phyloP scores from a whole-genome alignment of 2,797 vertebrate genomes.

The Hephaestus fuliginosus region DNA sequence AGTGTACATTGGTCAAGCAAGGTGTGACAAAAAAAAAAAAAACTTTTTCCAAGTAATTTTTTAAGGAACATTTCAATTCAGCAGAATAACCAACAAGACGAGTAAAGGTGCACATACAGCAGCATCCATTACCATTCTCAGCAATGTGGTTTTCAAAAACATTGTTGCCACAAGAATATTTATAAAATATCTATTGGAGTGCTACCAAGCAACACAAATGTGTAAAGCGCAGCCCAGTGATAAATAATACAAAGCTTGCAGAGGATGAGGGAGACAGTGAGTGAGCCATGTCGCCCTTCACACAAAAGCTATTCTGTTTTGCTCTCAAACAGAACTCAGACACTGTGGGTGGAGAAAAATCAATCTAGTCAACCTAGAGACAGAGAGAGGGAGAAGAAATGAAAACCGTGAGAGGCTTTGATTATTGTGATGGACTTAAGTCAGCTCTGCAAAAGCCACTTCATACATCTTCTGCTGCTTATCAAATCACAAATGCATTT shows the following conservation, averaged over 20 bases:
- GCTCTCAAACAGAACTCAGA: constrained; percentile 67
- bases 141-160: constrained; percentile 21
- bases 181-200: constrained; percentile 52
- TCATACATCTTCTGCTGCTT: constrained; percentile 53
- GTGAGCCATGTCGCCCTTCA: constrained; percentile 60
- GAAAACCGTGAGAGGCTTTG: constrained; percentile 68
- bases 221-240: constrained; percentile 48
- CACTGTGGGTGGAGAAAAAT: constrained; percentile 74
- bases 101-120: neutral
- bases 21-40: constrained; percentile 8
- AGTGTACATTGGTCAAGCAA: constrained; percentile 23
- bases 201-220: constrained; percentile 56
- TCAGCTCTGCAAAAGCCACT: constrained; percentile 63
- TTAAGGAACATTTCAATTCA: constrained; percentile 5
- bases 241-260: constrained; percentile 71
- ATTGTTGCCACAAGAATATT: constrained; percentile 57
- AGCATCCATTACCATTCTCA: constrained; percentile 18
- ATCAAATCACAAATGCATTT: constrained; percentile 71
- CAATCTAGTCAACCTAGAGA: constrained; percentile 66
- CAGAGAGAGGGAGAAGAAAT: constrained; percentile 53
- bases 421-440: constrained; percentile 75
- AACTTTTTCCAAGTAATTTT: neutral
- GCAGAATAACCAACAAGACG: constrained; percentile 16
- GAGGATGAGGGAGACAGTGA: constrained; percentile 55
- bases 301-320: constrained; percentile 73